These are phyloP conservation scores for Xenentodon cancila DNA, from an alignment of 2,797 vertebrate species.

Conservation along the genomic window DNA sequence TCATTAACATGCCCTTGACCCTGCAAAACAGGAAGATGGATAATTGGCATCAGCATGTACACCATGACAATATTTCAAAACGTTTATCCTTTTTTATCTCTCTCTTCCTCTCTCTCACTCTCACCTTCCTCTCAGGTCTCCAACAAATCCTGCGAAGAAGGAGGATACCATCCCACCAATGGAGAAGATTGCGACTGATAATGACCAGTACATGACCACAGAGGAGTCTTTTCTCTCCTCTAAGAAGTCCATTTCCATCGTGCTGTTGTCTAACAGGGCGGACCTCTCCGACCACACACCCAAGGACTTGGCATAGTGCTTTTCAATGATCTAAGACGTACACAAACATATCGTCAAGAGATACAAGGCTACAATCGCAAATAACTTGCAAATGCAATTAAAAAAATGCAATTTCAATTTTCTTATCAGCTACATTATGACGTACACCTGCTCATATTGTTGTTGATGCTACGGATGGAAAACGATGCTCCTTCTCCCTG, in stretches of 20 bases:
- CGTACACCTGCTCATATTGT: too few species aligned
- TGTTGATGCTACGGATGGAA: too few species aligned
- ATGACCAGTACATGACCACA: constrained; percentile 91
- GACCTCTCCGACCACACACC: constrained; percentile 64
- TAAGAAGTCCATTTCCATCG: constrained; percentile 1
- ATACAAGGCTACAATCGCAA: too few species aligned
- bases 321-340: constrained; percentile 86
- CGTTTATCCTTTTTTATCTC: too few species aligned
- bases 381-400: too few species aligned
- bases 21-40: constrained; percentile 70
- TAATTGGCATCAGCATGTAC: neutral
- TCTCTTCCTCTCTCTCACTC: constrained; percentile 4
- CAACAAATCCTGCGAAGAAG: constrained; percentile 92
- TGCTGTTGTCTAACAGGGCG: constrained; percentile 41
- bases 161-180: constrained; percentile 93
- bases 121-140: constrained; percentile 90
- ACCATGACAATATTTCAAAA: too few species aligned
- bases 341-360: neutral
- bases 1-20: constrained; percentile 90
- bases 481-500: too few species aligned
- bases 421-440: too few species aligned
- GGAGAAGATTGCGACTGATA: constrained; percentile 93
- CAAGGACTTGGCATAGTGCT: constrained; percentile 84
- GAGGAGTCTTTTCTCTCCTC: constrained; percentile 25
- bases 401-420: too few species aligned